A percentile compares a stretch with the other conserved stretches of the same genome.
phyloP scores from a whole-genome alignment of 2,888 invertebrate species.

The Azorinus chamasolen region DNA sequence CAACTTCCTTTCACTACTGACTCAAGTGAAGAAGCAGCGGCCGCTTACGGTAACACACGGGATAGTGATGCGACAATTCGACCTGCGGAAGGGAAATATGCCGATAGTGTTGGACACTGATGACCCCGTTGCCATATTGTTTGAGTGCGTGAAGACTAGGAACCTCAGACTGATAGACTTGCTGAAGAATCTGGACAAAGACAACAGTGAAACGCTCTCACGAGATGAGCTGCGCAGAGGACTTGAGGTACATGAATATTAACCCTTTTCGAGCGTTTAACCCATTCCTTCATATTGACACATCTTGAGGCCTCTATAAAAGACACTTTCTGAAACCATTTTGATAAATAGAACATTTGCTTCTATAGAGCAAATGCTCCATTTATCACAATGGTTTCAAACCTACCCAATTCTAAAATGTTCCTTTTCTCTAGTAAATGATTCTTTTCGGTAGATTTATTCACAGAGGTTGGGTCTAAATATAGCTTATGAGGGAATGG shows the following conservation, averaged over 20 bases:
- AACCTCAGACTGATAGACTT: conserved; percentile 77
- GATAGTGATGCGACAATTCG: conserved; percentile 71
- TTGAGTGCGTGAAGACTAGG: conserved; percentile 75
- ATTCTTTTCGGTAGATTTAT: too few species aligned
- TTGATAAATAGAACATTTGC: too few species aligned
- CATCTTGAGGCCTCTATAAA: too few species aligned
- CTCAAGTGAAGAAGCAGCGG: conserved; percentile 60
- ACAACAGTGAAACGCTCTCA: conserved; percentile 75
- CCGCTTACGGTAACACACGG: conserved; percentile 70
- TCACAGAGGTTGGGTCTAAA: too few species aligned
- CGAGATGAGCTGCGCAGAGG: conserved; percentile 76
- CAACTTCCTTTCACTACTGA: conserved; percentile 66
- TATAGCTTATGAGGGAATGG: too few species aligned
- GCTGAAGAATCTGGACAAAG: conserved; percentile 76
- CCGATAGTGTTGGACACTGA: conserved; percentile 74
- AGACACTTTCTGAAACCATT: too few species aligned
- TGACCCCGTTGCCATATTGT: conserved; percentile 72
- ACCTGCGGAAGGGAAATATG: conserved; percentile 64
- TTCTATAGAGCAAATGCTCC: too few species aligned
- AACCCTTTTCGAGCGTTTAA: background rate
- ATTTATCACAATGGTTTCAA: too few species aligned
- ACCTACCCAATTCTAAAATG: too few species aligned
- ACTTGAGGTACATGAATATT: conserved; percentile 59
- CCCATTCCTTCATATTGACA: background rate
- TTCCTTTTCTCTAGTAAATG: too few species aligned